Conservation (phyloP, 1,140 invertebrate species). For the Hermatobates lingyangjiaoensis region DNA sequence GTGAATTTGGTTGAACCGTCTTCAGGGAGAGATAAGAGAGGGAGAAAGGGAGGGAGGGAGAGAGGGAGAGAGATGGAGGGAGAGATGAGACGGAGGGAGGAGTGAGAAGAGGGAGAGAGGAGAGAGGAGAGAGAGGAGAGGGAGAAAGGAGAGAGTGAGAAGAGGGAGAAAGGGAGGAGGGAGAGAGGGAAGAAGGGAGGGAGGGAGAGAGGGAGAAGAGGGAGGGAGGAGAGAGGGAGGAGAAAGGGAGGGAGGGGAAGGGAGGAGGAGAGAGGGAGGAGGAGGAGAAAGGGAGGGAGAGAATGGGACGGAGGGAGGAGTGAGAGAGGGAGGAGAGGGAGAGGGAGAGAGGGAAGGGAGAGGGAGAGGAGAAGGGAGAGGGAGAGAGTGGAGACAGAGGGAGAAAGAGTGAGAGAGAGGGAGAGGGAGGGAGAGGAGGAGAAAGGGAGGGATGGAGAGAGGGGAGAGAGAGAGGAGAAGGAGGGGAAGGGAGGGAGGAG, state of each 20-base stretch:
- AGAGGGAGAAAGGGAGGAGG: not conserved
- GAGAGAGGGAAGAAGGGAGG: conserved; percentile 5
- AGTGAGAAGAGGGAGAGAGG: not conserved
- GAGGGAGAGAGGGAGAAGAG: conserved; percentile 6
- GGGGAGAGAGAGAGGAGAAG: no score
- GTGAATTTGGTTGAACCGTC: no score
- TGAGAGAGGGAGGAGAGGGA: not conserved
- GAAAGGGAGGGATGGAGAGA: not conserved
- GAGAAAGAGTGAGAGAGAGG: not conserved
- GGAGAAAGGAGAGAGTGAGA: conserved; percentile 1
- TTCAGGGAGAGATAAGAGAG: no score
- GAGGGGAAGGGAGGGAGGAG: no score
- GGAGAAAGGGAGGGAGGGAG: not conserved
- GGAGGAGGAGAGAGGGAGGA: conserved; percentile 11
- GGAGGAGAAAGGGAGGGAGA: conserved; percentile 14
- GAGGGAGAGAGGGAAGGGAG: not conserved
- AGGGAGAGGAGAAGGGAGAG: not conserved
- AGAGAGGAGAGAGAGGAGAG: not conserved
- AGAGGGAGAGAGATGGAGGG: not conserved
- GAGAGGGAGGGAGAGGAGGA: not conserved
- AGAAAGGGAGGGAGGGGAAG: conserved; percentile 10
- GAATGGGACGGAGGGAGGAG: not conserved
- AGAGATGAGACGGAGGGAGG: conserved; percentile 1
- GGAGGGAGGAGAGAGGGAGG: conserved; percentile 3
- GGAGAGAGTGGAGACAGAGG: not conserved